Percentiles rank a stretch among this genome's conserved stretches.
Conservation (phyloP, 2,113 vertebrate genomes). For the Mesembrinibis cayennensis region DNA sequence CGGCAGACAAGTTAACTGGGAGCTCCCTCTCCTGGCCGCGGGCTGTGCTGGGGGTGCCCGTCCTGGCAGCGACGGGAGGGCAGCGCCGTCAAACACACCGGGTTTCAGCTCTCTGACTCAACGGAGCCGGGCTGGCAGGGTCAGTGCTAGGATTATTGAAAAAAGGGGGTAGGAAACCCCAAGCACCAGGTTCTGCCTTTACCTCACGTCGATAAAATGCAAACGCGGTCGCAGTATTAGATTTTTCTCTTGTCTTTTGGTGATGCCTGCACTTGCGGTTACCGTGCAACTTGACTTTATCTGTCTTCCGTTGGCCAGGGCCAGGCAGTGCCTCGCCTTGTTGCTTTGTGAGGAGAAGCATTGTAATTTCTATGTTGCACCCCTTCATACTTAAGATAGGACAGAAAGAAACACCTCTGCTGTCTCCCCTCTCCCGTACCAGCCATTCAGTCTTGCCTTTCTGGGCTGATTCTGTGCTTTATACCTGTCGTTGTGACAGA, state of each 20-base stretch:
- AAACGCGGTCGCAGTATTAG: fast-evolving
- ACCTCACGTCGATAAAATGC: fast-evolving
- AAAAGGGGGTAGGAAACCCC: fast-evolving
- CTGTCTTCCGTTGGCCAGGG: background rate
- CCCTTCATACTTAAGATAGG: background rate
- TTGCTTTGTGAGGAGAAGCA: background rate
- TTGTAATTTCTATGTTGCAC: fast-evolving
- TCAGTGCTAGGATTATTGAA: fast-evolving
- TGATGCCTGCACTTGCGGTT: fast-evolving
- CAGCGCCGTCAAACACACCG: fast-evolving
- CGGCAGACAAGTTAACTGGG: fast-evolving
- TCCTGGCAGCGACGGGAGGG: fast-evolving
- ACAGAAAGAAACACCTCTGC: background rate
- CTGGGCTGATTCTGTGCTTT: background rate
- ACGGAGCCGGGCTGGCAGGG: background rate
- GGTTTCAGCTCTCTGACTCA: fast-evolving
- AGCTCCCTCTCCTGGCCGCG: background rate
- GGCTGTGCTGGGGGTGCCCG: fast-evolving
- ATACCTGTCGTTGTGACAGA: background rate
- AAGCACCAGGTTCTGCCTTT: background rate
- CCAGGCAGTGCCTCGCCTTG: background rate
- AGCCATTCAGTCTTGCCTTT: background rate
- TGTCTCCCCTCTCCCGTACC: background rate
- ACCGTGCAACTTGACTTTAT: fast-evolving
- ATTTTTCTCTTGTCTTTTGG: background rate